Conservation (phyloP, 1,140 invertebrate species). For the Drosophila biarmipes region DNA sequence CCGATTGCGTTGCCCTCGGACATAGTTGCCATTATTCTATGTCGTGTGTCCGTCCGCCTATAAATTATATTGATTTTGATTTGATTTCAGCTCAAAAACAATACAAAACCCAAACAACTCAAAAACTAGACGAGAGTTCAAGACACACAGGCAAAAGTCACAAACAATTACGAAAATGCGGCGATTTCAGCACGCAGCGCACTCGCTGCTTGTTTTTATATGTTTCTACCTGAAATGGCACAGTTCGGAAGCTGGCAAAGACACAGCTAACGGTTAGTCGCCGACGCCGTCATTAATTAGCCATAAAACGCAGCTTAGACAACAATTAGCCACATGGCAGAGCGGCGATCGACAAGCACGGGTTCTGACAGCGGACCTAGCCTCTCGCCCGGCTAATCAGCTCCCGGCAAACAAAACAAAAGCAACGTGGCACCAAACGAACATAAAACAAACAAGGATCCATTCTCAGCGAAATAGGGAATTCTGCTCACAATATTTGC, state of each 20-base stretch:
- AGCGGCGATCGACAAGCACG: conserved; percentile 22
- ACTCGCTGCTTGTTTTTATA: conserved; percentile 14
- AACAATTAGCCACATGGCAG: conserved; percentile 52
- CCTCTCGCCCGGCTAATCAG: conserved; percentile 36
- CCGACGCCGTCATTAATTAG: conserved; percentile 57
- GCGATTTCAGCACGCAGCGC: conserved; percentile 20
- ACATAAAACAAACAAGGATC: conserved; percentile 11
- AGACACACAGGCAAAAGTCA: conserved; percentile 40
- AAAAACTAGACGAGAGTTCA: conserved; percentile 58
- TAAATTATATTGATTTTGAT: conserved; percentile 40
- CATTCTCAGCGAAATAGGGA: conserved; percentile 9
- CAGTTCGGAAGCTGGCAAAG: conserved; percentile 67
- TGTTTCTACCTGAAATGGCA: conserved; percentile 48
- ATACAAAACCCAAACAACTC: conserved; percentile 5
- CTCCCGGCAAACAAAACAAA: conserved; percentile 28
- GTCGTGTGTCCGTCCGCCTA: conserved; percentile 7
- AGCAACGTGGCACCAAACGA: conserved; percentile 9
- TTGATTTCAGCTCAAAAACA: conserved; percentile 17
- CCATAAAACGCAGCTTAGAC: conserved; percentile 48
- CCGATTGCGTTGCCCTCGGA: conserved; percentile 51
- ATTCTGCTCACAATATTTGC: conserved; percentile 20
- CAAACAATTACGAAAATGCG: conserved; percentile 42
- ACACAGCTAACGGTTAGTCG: conserved; percentile 54
- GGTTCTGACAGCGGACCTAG: conserved; percentile 28
- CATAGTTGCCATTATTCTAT: conserved; percentile 19